These are phyloP conservation scores for Trichopria drosophilae DNA, from an alignment of 2,888 invertebrate genomes.

Conservation along the genomic window DNA sequence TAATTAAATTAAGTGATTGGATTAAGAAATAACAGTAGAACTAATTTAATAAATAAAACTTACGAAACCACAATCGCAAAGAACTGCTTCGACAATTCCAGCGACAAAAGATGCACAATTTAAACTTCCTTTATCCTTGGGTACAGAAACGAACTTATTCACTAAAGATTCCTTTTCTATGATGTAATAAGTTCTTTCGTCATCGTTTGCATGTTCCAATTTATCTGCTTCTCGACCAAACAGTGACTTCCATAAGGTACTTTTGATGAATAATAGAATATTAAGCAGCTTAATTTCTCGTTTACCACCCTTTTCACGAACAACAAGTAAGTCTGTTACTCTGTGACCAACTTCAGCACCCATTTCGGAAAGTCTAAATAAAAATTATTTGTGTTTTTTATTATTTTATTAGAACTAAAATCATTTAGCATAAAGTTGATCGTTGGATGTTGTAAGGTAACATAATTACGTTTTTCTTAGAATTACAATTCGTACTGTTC, in stretches of 20 bases:
- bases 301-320: conserved; percentile 91
- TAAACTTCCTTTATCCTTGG: conserved; percentile 94
- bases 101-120: conserved; percentile 99
- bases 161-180: conserved; percentile 98
- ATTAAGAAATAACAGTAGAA: conserved; percentile 7
- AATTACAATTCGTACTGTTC: no score
- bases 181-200: conserved; percentile 96
- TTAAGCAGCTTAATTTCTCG: conserved; percentile 93
- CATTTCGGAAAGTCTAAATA: conserved; percentile 82
- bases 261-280: conserved; percentile 93
- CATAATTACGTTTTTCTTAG: no score
- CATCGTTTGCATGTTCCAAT: conserved; percentile 97
- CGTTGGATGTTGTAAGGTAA: no score
- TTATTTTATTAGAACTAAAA: no score
- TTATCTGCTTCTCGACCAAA: conserved; percentile 99
- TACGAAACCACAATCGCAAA: conserved; percentile 95
- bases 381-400: neutral
- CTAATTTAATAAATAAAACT: conserved; percentile 58
- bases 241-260: conserved; percentile 95
- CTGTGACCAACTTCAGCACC: conserved; percentile 94
- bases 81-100: conserved; percentile 94
- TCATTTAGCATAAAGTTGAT: no score
- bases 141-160: conserved; percentile 95
- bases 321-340: conserved; percentile 89
- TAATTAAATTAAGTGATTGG: conserved; percentile 3